Evolutionary conservation across 2,797 vertebrate genomes (phyloP), one percentile per base, ranked within the genome.

Genomic region (Carcharodon carcharias): DNA sequence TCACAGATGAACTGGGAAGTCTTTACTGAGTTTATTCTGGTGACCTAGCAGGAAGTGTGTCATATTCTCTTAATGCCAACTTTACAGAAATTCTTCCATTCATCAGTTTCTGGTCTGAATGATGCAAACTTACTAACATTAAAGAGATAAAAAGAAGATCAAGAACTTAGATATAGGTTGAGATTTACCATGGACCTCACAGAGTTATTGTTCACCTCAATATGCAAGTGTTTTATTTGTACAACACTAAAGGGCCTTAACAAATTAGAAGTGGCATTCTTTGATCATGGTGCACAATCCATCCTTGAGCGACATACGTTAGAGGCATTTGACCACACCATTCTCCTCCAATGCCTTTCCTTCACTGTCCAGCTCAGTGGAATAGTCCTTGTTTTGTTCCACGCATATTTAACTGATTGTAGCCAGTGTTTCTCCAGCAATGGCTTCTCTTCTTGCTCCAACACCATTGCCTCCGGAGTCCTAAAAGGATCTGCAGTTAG

Each of bases 11-110:
- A 54, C 67, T 56, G 50, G 94, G 94, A 69, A 45, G 28, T 14
- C 50, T 77, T 54, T 71, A 1, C 8, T 26, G 12, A 28, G 93
- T 71, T 95, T 45, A 54, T 73, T 71, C 65, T 50, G 67, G 67
- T 28, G 67, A 28, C 40, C 45, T 45, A 73, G 67, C 65, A 95
- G 94, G 94, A 95, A 73, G 63, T 69, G 67, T 95, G 94, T 95
- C 94, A 95, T 73, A 18, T 26, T 45, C 54, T 91, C 28, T 73
- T n/a, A 77, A 54, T 95, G 94, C 54, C 28, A 95, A 21, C 5
- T 95, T 73, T 73, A 54, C 91, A 93, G n/a, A 65, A 7, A 93
- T 28, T 93, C 61, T 93, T 93, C 91, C 63, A 93, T 93, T 93
- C 18, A 67, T 93, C 35, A 45, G 40, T 67, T 67, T 73, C n/a